Evolutionary conservation across 2,888 invertebrate species (phyloP), one percentile per base, ranked within the genome.

Genomic region (Ectobius pallidus): DNA sequence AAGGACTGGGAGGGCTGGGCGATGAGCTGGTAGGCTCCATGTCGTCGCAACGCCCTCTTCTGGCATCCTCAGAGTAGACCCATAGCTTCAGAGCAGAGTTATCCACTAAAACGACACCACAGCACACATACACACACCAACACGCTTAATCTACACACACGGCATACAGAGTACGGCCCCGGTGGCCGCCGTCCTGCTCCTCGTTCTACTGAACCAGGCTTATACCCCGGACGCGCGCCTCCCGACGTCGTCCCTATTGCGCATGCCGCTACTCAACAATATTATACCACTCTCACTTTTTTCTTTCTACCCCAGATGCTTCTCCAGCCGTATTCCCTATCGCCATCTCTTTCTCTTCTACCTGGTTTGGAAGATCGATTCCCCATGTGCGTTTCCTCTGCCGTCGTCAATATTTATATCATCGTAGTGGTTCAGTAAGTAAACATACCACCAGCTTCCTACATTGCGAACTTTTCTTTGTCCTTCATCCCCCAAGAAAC

Each of bases 21-120:
- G 73, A 73, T 32, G 73, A 73, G 73, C 73, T 73, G 73, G 73
- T 63, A 49, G 73, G 69, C 68, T 73, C 73, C 73, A 73, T 73
- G 39, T 30, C 63, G 71, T 34, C 49, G 34, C 27, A 30, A 34
- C 63, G 63, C 25, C 63, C 62, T 11, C 49, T 63, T 42, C 34
- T 52, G 49, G 30, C 63, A 49, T 70, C 44, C 63, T 63, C 49
- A 65, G 22, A 20, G 42, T 44, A 18, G 42, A 42, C 65, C 65
- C 65, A 65, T 65, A 25, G 25, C 52, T 52, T 14, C n/a, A 25
- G 22, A 52, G 0, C 11, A 34, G 11, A 34, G 7, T 27, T 58
- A 58, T 58, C 30, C 58, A 58, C n/a, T n/a, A n/a, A n/a, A n/a
- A n/a, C n/a, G n/a, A n/a, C 27, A 27, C 34, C 6, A 34, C 34